These are phyloP conservation scores for Chrysemys picta DNA, from an alignment of 2,113 vertebrate species.

Conservation along the genomic window DNA sequence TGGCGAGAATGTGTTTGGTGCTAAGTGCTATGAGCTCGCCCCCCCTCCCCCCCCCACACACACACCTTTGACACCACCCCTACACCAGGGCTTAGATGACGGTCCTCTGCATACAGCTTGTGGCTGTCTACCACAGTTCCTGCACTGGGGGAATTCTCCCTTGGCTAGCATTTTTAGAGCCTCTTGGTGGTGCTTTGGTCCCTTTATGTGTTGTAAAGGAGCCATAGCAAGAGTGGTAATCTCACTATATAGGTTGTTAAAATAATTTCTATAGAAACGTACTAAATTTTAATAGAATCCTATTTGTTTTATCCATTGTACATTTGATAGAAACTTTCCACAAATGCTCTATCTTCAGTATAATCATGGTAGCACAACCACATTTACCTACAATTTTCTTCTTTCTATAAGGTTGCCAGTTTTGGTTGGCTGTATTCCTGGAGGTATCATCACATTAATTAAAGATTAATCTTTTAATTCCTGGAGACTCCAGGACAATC, in stretches of 20 bases:
- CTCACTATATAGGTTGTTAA: background rate
- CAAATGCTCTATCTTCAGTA: background rate
- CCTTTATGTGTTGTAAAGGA: background rate
- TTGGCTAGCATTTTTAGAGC: background rate
- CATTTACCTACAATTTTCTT: conserved; percentile 27
- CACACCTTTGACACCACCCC: background rate
- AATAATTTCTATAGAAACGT: background rate
- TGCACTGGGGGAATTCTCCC: background rate
- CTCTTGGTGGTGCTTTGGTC: background rate
- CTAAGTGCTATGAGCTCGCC: background rate
- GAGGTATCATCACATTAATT: too few species aligned
- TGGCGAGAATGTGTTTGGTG: background rate
- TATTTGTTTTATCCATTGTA: background rate
- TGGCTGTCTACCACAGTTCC: background rate
- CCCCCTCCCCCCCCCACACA: too few species aligned
- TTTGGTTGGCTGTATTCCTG: too few species aligned
- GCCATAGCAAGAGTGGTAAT: background rate
- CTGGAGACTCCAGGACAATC: too few species aligned
- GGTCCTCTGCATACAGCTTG: background rate
- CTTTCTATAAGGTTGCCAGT: background rate
- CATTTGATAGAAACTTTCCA: conserved; percentile 9
- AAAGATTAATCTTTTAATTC: too few species aligned
- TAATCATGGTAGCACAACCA: conserved; percentile 62
- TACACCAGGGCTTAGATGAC: background rate
- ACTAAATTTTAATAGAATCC: background rate